Base-by-base conservation (phyloP, 2,113 vertebrate genomes). In the Phainopepla nitens region DNA sequence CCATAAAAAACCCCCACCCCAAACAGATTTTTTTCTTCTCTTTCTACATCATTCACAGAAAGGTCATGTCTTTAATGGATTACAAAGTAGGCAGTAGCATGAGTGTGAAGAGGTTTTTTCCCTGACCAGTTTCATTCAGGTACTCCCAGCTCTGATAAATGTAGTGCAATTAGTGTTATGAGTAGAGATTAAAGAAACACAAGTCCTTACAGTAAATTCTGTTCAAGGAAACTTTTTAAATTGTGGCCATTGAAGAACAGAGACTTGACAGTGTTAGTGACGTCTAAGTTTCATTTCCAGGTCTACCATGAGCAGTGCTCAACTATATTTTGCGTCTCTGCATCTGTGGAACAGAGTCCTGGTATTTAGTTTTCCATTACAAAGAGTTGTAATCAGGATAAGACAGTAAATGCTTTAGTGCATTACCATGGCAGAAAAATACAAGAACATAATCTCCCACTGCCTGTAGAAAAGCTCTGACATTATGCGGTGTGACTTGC, bases 141-240 rank as follows among this genome's bases (percentile, higher is more conserved):
- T 89, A 73, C 42, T 90, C 47, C 29, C 42, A 64, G 5, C 54
- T 85, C 73, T 93, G 85, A 90, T 58, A 70, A 90, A 85, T 80
- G 29, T 56, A 68, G 62, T 94, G 53, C 31, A 11, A 95, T 91
- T 90, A 69, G 66, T 66, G 68, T 83, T 83, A 77, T 64, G 39
- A 80, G 29, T 33, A 73, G 47, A 62, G 54, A 95, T 92, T 90
- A 92, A 93, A 90, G 68, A 39, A 39, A 47, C 64, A 58, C 42
- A 80, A 90, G 79, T 80, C 57, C 41, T 91, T 87, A 79, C 28
- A 90, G 66, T 66, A 94, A 90, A 77, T 82, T 92, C 71, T 83
- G 17, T 68, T 94, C 51, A 75, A 78, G 71, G 87, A 94, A 92
- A 92, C 51, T 90, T 69, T 73, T 15, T 68, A 81, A 90, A 87